Base-by-base conservation (phyloP, 2,797 vertebrate genomes). In the Ptychobarbus kaznakovi region DNA sequence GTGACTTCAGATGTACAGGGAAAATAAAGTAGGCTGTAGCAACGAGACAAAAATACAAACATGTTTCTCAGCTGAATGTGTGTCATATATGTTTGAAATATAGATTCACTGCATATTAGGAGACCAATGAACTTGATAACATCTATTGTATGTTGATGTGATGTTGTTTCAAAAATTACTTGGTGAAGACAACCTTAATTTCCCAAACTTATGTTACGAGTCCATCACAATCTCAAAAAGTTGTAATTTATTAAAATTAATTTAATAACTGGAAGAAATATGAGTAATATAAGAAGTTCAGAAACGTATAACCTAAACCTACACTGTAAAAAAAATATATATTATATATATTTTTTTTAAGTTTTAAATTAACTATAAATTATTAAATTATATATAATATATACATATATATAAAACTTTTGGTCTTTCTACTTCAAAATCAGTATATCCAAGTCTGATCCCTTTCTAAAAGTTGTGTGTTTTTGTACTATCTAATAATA, bases 11-110 rank as follows among this genome's bases (percentile, higher is more conserved):
- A 74, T 74, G 72, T 32, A 49, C 44, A 20, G 44, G 15, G 44
- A 18, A 74, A 46, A 74, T 74, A 49, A 74, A 49, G 25, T 32
- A 25, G n/a, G n/a, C n/a, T 73, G 44, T 73, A 20, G 70, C 13
- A 73, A 25, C 0, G 8, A 46, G 7, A 49, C 0, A 10, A 18
- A 49, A 49, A 49, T 32, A 20, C 15, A 10, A 49, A 49, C 46
- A 46, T 46, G 42, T 73, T 32, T 51, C 44, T 74, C 46, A 51
- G 18, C 15, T 51, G 8, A 5, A 32, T 44, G 22, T n/a, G 11
- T 70, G 22, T n/a, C 68, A 12, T 13, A 70, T 28, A 16, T 73
- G 13, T 44, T n/a, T 25, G 40, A 44, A 74, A 51, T 0, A 74
- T 28, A 74, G 25, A 74, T 51, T 74, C 4, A 74, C 16, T 51